These are phyloP conservation scores for Malurus alboscapulatus DNA, from an alignment of 2,113 vertebrate species.

Conservation along the genomic window DNA sequence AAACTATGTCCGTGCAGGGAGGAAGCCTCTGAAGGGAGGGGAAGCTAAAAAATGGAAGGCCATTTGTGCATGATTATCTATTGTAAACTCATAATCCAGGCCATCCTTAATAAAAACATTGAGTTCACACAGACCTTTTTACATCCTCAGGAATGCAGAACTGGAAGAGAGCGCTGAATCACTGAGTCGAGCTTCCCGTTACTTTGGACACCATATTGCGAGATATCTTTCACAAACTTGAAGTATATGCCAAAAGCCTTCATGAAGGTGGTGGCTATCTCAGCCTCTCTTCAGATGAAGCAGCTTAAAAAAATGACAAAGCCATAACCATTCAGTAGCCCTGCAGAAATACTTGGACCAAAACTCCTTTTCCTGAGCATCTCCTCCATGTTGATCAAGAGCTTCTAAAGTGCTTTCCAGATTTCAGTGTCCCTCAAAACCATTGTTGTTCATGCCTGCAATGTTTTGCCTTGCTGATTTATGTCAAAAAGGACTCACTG, in stretches of 20 bases:
- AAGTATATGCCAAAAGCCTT: background rate
- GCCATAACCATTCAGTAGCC: background rate
- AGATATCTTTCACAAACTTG: background rate
- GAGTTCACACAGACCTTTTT: slow-evolving; percentile 36
- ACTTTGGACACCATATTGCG: slow-evolving; percentile 33
- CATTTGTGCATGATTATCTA: slow-evolving; percentile 47
- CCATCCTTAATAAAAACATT: slow-evolving; percentile 32
- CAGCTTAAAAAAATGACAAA: background rate
- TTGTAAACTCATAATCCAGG: slow-evolving; percentile 40
- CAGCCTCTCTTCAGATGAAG: background rate
- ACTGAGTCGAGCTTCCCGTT: background rate
- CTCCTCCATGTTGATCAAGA: accelerated
- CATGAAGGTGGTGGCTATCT: background rate
- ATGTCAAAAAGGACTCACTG: background rate
- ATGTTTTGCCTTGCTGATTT: slow-evolving; percentile 1
- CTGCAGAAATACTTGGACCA: background rate
- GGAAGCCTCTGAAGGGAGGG: slow-evolving; percentile 6
- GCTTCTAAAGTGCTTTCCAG: background rate
- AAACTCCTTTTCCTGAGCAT: background rate
- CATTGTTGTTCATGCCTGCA: background rate
- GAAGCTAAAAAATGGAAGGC: slow-evolving; percentile 41
- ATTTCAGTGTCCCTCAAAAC: background rate
- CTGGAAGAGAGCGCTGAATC: background rate
- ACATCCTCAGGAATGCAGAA: slow-evolving; percentile 29
- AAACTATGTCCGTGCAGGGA: background rate